Percentiles rank a stretch among this genome's conserved stretches.
These are phyloP conservation scores for Mirza zaza DNA, from an alignment of 2,113 vertebrate species.

Conservation along the genomic window DNA sequence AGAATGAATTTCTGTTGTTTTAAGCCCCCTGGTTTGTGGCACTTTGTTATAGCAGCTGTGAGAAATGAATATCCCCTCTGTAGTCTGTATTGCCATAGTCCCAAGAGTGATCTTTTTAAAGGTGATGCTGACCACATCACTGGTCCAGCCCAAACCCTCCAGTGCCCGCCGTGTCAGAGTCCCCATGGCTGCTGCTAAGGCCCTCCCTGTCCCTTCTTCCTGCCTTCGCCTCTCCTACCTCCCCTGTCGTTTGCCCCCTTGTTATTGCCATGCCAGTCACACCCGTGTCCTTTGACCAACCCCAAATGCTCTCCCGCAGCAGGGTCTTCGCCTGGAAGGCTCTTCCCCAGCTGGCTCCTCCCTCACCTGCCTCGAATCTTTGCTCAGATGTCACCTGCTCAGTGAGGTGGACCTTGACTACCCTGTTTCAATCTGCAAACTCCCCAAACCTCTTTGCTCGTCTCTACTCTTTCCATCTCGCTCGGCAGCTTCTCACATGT, in stretches of 20 bases:
- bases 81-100: neutral
- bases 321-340: neutral
- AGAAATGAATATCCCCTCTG: neutral
- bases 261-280: neutral
- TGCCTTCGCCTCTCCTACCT: neutral
- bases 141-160: neutral
- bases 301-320: neutral
- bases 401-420: neutral
- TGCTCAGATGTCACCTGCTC: neutral
- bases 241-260: neutral
- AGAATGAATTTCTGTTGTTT: neutral
- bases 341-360: neutral
- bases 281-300: neutral
- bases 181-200: neutral
- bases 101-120: neutral
- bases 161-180: neutral
- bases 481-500: neutral
- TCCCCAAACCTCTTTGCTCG: neutral
- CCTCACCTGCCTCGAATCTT: neutral
- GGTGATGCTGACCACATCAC: neutral
- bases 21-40: neutral
- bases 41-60: neutral
- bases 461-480: neutral
- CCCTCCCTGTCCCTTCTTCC: neutral
- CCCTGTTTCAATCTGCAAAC: neutral